Evolutionary conservation across 2,113 vertebrate genomes (phyloP), one percentile per base, ranked within the genome.

Genomic region (Muntiacus reevesi): DNA sequence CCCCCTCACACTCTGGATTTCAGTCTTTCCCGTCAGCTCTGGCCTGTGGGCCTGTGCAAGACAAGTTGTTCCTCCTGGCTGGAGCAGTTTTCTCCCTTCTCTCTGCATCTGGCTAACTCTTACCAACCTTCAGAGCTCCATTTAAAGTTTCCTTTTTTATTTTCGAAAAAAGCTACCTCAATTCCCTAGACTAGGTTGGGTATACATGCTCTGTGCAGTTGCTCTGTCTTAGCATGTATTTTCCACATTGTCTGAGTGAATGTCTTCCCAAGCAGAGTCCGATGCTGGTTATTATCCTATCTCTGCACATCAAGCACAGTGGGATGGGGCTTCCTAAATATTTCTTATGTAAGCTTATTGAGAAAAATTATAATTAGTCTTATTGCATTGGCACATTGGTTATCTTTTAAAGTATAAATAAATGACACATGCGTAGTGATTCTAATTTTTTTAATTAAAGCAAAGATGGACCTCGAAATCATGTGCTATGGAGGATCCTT

Each of bases 391-490:
- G 89, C 36, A n/a, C 2, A 71, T 71, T 85, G 45, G 1, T 79
- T 82, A 47, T 86, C n/a, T 94, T 59, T 94, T 91, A 67, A 96
- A 87, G 16, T 78, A 64, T 85, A 78, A 15, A 76, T 60, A 43
- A 95, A 27, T 11, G 3, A 9, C 52, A 6, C 64, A 54, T 82
- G n/a, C 6, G 14, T 74, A 62, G 16, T 50, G 33, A 94, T 60
- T 95, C 17, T 88, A 28, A n/a, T 64, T 92, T 67, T 81, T 98
- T 87, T 2, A 67, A 92, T 95, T 97, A 86, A 97, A 98, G 97
- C 84, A 96, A 98, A 97, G 95, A 55, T 99, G 98, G 98, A 98
- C 94, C 93, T 88, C 94, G 45, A 89, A 97, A 74, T 97, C 97
- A 82, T 17, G n/a, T 74, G 62, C 87, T 97, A 78, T n/a, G 87